Conservation (phyloP, 2,888 invertebrate genomes). For the Chironomus tentans region DNA sequence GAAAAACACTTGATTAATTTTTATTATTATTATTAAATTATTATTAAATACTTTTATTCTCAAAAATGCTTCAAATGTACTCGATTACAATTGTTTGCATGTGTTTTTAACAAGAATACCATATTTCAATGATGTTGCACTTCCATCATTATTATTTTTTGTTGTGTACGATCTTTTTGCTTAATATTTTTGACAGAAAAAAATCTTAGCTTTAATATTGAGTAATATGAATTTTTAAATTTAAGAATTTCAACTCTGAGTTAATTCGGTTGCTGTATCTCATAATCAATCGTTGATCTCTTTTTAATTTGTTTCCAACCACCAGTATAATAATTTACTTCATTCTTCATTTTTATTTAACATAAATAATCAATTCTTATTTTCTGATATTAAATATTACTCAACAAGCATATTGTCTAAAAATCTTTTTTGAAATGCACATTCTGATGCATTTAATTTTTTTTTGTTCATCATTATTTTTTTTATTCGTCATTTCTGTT, state of each 20-base stretch:
- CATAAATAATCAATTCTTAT: not conserved
- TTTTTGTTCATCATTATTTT: not conserved
- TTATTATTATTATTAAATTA: no score
- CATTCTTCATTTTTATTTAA: no score
- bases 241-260: not conserved
- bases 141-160: no score
- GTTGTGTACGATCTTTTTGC: no score
- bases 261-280: not conserved
- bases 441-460: not conserved
- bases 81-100: no score
- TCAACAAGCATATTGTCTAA: not conserved
- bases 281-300: not conserved
- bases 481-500: not conserved
- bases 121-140: no score
- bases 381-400: not conserved
- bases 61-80: no score
- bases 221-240: not conserved
- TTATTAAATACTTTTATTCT: no score
- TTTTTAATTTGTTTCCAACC: constrained; percentile 20
- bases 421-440: not conserved
- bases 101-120: no score
- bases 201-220: not conserved
- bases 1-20: no score
- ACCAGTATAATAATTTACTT: not conserved
- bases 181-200: not conserved